A percentile compares a stretch with the other conserved stretches of the same genome.
phyloP scores from a whole-genome alignment of 1,140 invertebrate species.

The Drosophila mayri region DNA sequence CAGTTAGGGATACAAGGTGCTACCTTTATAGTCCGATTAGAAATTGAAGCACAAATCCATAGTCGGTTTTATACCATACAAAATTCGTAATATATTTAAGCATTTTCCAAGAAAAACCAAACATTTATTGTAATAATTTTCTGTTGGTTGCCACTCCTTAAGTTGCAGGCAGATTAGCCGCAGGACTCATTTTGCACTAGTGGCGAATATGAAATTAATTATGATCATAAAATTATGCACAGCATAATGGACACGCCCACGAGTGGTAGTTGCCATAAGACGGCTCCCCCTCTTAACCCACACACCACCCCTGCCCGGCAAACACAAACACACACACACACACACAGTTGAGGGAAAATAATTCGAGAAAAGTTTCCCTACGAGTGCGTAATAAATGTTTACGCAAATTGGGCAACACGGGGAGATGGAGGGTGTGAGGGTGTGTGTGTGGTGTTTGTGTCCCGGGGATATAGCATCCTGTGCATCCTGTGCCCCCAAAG shows the following conservation, averaged over 20 bases:
- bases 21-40: no score
- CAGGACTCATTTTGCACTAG: constrained; percentile 31
- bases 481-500: constrained; percentile 20
- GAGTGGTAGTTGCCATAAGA: constrained; percentile 13
- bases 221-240: constrained; percentile 75
- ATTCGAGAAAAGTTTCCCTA: constrained; percentile 62
- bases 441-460: constrained; percentile 33
- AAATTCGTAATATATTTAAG: not conserved
- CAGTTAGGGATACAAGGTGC: no score
- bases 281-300: not conserved
- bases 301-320: not conserved
- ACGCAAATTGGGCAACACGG: constrained; percentile 62
- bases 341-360: constrained; percentile 51
- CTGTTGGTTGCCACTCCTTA: constrained; percentile 14
- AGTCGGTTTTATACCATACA: no score
- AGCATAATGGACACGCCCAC: constrained; percentile 40
- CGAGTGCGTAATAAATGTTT: constrained; percentile 76
- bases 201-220: constrained; percentile 68
- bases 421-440: not conserved
- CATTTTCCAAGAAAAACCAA: not conserved
- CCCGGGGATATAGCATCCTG: constrained; percentile 10
- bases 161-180: constrained; percentile 22
- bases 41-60: not conserved
- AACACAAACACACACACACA: not conserved
- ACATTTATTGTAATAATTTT: constrained; percentile 24